These are phyloP conservation scores for Pristionchus entomophagus DNA, from an alignment of 2,888 invertebrate genomes.

Conservation along the genomic window DNA sequence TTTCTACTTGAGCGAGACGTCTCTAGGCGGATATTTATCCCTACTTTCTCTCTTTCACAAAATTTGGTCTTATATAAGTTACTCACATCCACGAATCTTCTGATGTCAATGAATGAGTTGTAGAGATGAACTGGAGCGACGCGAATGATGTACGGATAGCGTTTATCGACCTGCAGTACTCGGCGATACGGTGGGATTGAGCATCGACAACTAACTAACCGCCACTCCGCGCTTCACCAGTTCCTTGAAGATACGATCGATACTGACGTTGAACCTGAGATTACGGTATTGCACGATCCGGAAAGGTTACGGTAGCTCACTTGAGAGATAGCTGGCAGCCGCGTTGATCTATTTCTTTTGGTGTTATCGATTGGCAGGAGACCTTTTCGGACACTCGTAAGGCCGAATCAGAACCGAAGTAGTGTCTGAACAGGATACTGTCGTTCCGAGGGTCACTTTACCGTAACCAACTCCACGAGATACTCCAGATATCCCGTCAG, in stretches of 20 bases:
- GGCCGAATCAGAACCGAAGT: conserved; percentile 61
- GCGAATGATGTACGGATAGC: conserved; percentile 79
- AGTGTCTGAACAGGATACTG: conserved; percentile 48
- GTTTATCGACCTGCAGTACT: conserved; percentile 78
- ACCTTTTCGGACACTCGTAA: conserved; percentile 56
- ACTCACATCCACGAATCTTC: conserved; percentile 61
- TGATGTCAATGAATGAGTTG: conserved; percentile 77
- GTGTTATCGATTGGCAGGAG: conserved; percentile 79
- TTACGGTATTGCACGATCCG: background rate
- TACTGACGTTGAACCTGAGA: conserved; percentile 77
- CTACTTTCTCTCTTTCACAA: background rate
- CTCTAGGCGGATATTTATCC: too few species aligned
- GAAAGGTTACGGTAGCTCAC: background rate
- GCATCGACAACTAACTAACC: conserved; percentile 75
- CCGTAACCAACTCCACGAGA: conserved; percentile 60
- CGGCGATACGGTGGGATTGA: too few species aligned
- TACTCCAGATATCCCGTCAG: conserved; percentile 80
- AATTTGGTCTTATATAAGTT: background rate
- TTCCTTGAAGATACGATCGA: conserved; percentile 77
- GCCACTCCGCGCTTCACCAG: conserved; percentile 79
- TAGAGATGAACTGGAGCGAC: conserved; percentile 80
- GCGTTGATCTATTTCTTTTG: conserved; percentile 78
- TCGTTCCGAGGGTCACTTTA: too few species aligned
- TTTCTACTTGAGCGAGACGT: too few species aligned
- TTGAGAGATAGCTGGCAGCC: conserved; percentile 78